A percentile compares a stretch with the other conserved stretches of the same genome.
These are phyloP conservation scores for Sciurus niger DNA, from an alignment of 2,113 vertebrate species.

Conservation along the genomic window DNA sequence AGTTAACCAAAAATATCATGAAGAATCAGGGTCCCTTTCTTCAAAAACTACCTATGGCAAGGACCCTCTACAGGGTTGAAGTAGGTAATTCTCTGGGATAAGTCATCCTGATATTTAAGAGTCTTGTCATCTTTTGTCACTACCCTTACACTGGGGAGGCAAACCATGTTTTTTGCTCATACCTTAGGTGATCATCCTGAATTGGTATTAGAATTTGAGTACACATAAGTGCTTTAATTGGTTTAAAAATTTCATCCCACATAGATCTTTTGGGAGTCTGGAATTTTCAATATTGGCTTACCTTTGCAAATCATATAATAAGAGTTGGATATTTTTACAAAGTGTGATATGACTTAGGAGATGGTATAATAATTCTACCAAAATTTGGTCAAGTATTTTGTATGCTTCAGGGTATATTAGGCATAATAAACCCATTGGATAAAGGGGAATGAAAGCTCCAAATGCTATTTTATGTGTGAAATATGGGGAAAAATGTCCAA, in stretches of 20 bases:
- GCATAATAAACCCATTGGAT: constrained; percentile 36
- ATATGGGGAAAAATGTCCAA: background rate
- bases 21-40: background rate
- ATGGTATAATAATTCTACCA: constrained; percentile 46
- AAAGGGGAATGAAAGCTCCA: background rate
- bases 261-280: background rate
- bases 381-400: constrained; percentile 45
- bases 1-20: background rate
- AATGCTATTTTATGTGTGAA: background rate
- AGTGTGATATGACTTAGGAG: constrained; percentile 57
- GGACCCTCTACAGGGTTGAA: background rate
- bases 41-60: constrained; percentile 21
- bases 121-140: constrained; percentile 23
- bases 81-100: constrained; percentile 37
- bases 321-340: constrained; percentile 43
- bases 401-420: constrained; percentile 18
- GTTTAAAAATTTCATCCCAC: constrained; percentile 3
- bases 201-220: constrained; percentile 30
- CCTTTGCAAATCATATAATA: constrained; percentile 26
- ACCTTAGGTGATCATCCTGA: constrained; percentile 15
- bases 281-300: constrained; percentile 51
- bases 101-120: background rate
- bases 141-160: background rate
- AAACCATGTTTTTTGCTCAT: background rate
- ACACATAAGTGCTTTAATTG: constrained; percentile 19